A percentile compares a stretch with the other conserved stretches of the same genome.
phyloP scores from a whole-genome alignment of 2,888 invertebrate species.

The Rhingia rostrata region DNA sequence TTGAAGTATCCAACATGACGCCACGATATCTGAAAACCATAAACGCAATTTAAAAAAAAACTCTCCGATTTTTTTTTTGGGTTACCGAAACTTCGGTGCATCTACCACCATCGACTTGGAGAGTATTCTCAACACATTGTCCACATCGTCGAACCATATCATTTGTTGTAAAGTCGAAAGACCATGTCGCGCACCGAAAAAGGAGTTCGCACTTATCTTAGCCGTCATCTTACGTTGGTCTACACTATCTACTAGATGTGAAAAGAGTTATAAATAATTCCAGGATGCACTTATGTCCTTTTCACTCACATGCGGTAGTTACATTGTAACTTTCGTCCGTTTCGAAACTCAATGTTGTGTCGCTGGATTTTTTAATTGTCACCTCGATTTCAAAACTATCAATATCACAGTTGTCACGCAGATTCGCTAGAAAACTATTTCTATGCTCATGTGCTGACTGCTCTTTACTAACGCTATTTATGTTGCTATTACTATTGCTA shows the following conservation, averaged over 20 bases:
- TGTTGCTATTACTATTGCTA: conserved; percentile 53
- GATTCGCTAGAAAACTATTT: conserved; percentile 71
- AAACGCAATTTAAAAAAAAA: too few relatives aligned
- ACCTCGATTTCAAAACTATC: conserved; percentile 82
- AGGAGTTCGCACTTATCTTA: conserved; percentile 87
- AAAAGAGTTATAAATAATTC: not conserved
- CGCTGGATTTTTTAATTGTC: conserved; percentile 84
- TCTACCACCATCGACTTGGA: conserved; percentile 89
- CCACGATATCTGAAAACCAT: conserved; percentile 89
- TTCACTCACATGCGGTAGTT: conserved; percentile 84
- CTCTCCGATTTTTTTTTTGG: not conserved
- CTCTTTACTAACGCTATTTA: conserved; percentile 57
- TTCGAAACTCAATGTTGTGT: conserved; percentile 86
- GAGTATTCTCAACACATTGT: conserved; percentile 86
- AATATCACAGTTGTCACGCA: conserved; percentile 78
- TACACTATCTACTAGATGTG: conserved; percentile 75
- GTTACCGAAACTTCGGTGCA: conserved; percentile 86
- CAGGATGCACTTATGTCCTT: not conserved
- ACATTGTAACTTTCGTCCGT: conserved; percentile 91
- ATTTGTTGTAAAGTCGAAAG: conserved; percentile 91
- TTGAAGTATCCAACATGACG: conserved; percentile 93
- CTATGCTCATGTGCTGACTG: conserved; percentile 64
- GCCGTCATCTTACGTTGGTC: conserved; percentile 84
- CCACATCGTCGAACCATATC: conserved; percentile 90
- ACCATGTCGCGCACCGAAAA: conserved; percentile 90